phyloP scores from a whole-genome alignment of 2,888 invertebrate genomes.

The Matsumyia berberina region DNA sequence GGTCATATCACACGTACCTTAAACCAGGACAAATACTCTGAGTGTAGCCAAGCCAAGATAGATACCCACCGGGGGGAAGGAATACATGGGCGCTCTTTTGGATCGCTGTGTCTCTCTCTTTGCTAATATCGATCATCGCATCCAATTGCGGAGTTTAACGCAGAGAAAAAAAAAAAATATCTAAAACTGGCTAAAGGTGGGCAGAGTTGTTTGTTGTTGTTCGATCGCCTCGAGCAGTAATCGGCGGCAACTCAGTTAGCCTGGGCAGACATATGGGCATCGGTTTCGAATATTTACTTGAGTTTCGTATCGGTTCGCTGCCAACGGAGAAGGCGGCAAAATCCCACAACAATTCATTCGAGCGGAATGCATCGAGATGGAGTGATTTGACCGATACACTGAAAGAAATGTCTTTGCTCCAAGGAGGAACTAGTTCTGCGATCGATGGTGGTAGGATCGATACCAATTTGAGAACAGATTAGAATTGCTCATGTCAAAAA shows the following conservation, averaged over 20 bases:
- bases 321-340: constrained; percentile 60
- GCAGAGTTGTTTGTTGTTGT: constrained; percentile 73
- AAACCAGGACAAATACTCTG: constrained; percentile 67
- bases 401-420: constrained; percentile 18
- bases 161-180: not conserved
- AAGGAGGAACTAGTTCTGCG: too few species aligned
- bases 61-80: not conserved
- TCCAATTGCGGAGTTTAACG: constrained; percentile 64
- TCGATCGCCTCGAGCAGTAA: constrained; percentile 56
- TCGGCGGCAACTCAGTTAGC: constrained; percentile 30
- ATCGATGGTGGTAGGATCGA: too few species aligned
- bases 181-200: constrained; percentile 46
- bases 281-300: constrained; percentile 69
- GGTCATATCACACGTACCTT: constrained; percentile 75
- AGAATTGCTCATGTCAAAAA: too few species aligned
- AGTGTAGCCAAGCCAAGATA: constrained; percentile 34
- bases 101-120: constrained; percentile 26
- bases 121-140: constrained; percentile 69
- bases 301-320: constrained; percentile 53
- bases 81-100: constrained; percentile 44
- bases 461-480: too few species aligned
- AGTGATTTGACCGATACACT: constrained; percentile 28
- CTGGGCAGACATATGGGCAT: constrained; percentile 72
- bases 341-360: constrained; percentile 58
- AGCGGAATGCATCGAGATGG: constrained; percentile 11